These are phyloP conservation scores for Sebastes cheni DNA, from an alignment of 2,797 vertebrate species.

Conservation along the genomic window DNA sequence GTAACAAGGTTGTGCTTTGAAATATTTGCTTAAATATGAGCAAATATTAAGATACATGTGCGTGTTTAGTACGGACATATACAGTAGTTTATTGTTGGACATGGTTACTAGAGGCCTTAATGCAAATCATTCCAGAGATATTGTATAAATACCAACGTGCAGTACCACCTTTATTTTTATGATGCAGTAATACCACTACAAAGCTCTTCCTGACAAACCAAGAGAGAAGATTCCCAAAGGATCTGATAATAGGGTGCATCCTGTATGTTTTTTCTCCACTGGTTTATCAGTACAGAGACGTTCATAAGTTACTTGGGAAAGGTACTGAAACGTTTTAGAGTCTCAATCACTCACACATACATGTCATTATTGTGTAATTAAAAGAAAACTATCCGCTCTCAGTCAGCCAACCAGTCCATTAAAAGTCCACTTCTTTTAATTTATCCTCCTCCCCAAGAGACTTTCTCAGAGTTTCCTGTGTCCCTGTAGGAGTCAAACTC, in stretches of 20 bases:
- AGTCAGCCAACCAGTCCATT: slow-evolving; percentile 1
- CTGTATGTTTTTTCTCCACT: not conserved
- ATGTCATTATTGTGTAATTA: not conserved
- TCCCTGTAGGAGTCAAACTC: not conserved
- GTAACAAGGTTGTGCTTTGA: not conserved
- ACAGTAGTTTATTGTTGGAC: not conserved
- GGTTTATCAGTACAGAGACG: not conserved
- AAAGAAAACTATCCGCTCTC: not conserved
- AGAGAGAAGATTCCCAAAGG: no score
- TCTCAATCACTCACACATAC: not conserved
- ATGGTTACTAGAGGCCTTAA: not conserved
- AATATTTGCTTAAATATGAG: not conserved
- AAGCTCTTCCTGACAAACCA: not conserved
- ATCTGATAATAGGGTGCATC: not conserved
- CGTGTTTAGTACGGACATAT: not conserved
- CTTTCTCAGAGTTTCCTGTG: not conserved
- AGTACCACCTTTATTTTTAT: slow-evolving; percentile 15
- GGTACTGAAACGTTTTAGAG: not conserved
- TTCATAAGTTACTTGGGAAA: not conserved
- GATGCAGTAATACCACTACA: slow-evolving; percentile 4
- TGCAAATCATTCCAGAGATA: slow-evolving; percentile 6
- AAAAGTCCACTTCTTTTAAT: not conserved
- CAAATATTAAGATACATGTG: not conserved
- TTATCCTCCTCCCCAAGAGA: not conserved
- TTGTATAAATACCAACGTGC: slow-evolving; percentile 19